These are phyloP conservation scores for Eilema caniola DNA, from an alignment of 2,888 invertebrate genomes.

Conservation along the genomic window DNA sequence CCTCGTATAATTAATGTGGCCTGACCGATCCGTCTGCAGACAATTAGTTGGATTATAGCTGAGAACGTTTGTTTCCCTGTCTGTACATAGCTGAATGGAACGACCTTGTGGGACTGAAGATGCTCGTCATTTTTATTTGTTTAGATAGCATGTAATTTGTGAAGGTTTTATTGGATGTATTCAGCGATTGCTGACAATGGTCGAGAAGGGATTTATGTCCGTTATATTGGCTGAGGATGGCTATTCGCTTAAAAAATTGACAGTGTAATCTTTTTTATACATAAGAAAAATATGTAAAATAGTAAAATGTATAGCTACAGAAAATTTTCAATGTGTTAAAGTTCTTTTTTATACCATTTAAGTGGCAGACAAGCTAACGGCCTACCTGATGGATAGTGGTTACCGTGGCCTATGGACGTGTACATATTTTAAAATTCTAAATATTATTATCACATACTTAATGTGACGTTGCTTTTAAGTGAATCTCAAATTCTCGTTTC, in stretches of 20 bases:
- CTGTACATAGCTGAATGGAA: slow-evolving; percentile 26
- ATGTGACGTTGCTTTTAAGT: background rate
- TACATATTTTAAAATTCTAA: too few relatives aligned
- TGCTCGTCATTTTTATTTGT: slow-evolving; percentile 32
- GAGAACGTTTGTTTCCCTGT: slow-evolving; percentile 45
- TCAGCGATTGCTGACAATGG: slow-evolving; percentile 11
- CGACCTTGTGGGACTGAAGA: slow-evolving; percentile 32
- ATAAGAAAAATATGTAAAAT: too few relatives aligned
- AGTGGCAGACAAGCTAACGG: too few relatives aligned
- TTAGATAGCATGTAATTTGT: slow-evolving; percentile 19
- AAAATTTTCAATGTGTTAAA: background rate
- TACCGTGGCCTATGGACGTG: too few relatives aligned
- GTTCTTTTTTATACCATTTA: too few relatives aligned
- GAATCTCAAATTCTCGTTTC: background rate
- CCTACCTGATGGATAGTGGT: too few relatives aligned
- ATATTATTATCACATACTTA: too few relatives aligned
- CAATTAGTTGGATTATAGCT: slow-evolving; percentile 61
- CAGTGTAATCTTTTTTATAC: background rate
- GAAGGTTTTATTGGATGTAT: slow-evolving; percentile 10
- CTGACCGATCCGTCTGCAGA: slow-evolving; percentile 63
- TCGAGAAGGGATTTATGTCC: background rate
- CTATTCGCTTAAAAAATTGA: background rate
- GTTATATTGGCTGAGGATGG: background rate
- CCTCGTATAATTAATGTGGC: slow-evolving; percentile 75
- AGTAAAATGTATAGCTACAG: background rate